phyloP scores from a whole-genome alignment of 1,140 invertebrate species.

The Bactericera cockerelli region DNA sequence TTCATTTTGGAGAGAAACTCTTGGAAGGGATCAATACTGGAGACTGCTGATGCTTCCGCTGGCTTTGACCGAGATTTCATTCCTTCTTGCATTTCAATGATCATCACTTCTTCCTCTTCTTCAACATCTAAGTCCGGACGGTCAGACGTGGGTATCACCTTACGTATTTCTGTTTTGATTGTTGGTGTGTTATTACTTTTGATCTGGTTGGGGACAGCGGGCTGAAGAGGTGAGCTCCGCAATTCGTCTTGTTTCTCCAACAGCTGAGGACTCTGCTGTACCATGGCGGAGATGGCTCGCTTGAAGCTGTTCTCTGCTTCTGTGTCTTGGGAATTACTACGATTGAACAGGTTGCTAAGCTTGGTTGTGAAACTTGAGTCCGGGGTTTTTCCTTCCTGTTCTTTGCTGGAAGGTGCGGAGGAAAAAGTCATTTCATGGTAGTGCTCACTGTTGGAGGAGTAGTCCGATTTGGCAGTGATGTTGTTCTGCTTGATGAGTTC shows the following conservation, averaged over 20 bases:
- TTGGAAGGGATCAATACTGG: background rate
- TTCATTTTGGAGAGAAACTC: background rate
- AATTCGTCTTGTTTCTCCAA: background rate
- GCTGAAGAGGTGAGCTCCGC: background rate
- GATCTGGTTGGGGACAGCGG: background rate
- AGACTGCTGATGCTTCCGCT: background rate
- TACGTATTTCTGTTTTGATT: background rate
- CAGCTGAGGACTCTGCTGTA: background rate
- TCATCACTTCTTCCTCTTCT: slow-evolving; percentile 5
- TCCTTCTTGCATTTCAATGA: background rate
- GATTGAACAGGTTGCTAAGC: too few relatives aligned
- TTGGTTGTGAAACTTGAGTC: too few relatives aligned
- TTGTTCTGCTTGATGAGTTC: background rate
- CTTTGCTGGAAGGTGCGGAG: background rate
- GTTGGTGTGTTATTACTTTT: background rate
- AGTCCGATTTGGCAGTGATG: background rate
- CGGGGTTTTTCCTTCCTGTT: too few relatives aligned
- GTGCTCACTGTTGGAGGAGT: background rate
- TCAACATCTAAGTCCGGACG: background rate
- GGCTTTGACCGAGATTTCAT: background rate
- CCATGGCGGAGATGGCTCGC: background rate
- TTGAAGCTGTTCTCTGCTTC: background rate
- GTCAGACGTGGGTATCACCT: background rate
- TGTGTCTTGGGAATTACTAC: too few relatives aligned
- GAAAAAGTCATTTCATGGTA: background rate